phyloP scores from a whole-genome alignment of 1,140 invertebrate species.

The Formica exsecta region DNA sequence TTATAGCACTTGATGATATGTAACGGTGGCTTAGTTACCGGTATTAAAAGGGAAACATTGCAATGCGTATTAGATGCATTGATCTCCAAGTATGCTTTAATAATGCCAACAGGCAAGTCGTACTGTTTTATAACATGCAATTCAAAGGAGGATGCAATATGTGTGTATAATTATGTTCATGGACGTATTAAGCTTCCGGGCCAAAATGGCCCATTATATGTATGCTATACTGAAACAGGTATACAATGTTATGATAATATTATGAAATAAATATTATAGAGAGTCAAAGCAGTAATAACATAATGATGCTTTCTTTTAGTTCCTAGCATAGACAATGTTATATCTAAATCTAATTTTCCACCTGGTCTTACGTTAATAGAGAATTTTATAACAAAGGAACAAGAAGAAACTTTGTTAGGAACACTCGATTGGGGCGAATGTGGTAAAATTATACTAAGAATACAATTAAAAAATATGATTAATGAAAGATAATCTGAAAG shows the following conservation, averaged over 20 bases:
- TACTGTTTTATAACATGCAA: slow-evolving; percentile 91
- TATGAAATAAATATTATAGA: background rate
- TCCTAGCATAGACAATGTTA: slow-evolving; percentile 79
- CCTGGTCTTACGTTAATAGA: slow-evolving; percentile 91
- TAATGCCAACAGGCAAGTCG: slow-evolving; percentile 91
- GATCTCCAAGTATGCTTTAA: slow-evolving; percentile 87
- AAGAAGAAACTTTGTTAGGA: slow-evolving; percentile 90
- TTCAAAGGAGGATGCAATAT: slow-evolving; percentile 84
- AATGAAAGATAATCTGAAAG: background rate
- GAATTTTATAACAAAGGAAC: slow-evolving; percentile 91
- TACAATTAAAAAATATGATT: background rate
- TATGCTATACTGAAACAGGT: slow-evolving; percentile 89
- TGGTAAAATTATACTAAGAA: slow-evolving; percentile 52
- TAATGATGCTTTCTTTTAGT: slow-evolving; percentile 77
- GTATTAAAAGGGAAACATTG: slow-evolving; percentile 89
- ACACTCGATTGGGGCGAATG: slow-evolving; percentile 88
- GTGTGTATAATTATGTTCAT: slow-evolving; percentile 87
- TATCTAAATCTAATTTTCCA: slow-evolving; percentile 85
- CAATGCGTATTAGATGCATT: slow-evolving; percentile 86
- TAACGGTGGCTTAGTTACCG: slow-evolving; percentile 92
- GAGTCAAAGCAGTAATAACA: background rate
- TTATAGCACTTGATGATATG: slow-evolving; percentile 89
- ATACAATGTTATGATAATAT: slow-evolving; percentile 40
- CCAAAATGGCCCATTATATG: slow-evolving; percentile 88
- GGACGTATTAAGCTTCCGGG: slow-evolving; percentile 86